Evolutionary conservation across 2,888 invertebrate species (phyloP).

Genomic region (Operophtera brumata): DNA sequence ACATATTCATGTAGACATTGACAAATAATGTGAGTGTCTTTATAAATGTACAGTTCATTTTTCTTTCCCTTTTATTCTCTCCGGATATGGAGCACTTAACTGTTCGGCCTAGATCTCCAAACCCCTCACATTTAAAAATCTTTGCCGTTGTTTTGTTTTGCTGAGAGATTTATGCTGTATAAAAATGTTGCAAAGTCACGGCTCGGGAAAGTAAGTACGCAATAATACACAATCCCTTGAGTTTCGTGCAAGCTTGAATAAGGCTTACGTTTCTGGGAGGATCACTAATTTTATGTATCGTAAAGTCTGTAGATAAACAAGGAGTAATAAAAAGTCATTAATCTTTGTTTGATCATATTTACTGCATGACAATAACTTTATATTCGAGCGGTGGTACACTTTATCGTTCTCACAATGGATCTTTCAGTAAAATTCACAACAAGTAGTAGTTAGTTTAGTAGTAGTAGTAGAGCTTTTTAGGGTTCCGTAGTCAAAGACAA

Average conservation of each 20-base stretch:
- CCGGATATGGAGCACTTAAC: constrained; percentile 32
- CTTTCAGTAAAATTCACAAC: too few relatives aligned
- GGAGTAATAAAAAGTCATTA: constrained; percentile 2
- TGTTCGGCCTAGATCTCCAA: constrained; percentile 29
- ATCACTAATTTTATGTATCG: constrained; percentile 22
- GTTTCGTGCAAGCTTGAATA: constrained; percentile 10
- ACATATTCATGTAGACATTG: constrained; percentile 32
- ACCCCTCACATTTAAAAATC: constrained; percentile 24
- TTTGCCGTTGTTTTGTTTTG: constrained; percentile 24
- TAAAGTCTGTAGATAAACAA: constrained; percentile 9
- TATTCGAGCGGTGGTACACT: background rate
- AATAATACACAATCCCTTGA: constrained; percentile 31
- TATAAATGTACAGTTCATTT: constrained; percentile 32
- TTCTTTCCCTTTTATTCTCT: constrained; percentile 23
- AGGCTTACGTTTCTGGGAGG: constrained; percentile 12
- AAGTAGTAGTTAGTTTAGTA: too few relatives aligned
- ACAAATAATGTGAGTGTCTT: constrained; percentile 32
- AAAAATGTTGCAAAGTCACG: constrained; percentile 30
- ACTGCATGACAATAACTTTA: constrained; percentile 6
- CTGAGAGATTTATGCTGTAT: constrained; percentile 26
- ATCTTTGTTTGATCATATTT: background rate
- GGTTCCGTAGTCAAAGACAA: too few relatives aligned
- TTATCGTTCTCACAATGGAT: constrained; percentile 5
- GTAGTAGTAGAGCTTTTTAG: too few relatives aligned
- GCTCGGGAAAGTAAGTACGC: constrained; percentile 21